These are phyloP conservation scores for Oreochromis niloticus DNA, from an alignment of 2,113 vertebrate species.

Conservation along the genomic window DNA sequence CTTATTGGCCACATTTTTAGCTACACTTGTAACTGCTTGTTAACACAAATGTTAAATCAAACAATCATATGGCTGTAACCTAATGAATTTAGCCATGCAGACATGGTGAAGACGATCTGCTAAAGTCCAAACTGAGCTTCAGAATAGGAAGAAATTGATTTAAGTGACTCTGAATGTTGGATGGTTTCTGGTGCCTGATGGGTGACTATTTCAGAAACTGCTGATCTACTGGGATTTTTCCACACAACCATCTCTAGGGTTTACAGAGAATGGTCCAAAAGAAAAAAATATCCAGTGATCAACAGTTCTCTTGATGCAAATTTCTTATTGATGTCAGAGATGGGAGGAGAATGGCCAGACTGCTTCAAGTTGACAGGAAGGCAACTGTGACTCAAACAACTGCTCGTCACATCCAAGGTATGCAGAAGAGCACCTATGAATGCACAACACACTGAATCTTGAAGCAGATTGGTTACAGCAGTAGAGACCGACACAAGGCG, in stretches of 20 bases:
- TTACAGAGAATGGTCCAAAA: neutral
- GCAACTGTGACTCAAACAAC: neutral
- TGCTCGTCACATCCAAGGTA: neutral
- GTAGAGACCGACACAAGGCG: neutral
- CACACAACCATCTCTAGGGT: neutral
- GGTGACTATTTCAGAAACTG: neutral
- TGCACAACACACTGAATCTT: neutral
- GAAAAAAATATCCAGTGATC: neutral
- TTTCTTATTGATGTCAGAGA: neutral
- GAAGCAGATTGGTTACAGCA: neutral
- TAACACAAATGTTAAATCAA: neutral
- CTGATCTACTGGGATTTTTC: neutral
- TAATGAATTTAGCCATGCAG: neutral
- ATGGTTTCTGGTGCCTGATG: neutral
- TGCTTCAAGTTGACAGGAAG: neutral
- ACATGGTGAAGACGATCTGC: neutral
- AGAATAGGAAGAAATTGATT: neutral
- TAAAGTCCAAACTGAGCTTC: neutral
- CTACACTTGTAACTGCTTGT: neutral
- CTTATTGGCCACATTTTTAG: neutral
- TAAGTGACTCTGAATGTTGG: neutral
- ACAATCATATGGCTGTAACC: neutral
- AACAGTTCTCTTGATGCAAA: neutral
- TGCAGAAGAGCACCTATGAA: neutral
- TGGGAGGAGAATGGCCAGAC: neutral